Base-by-base conservation (phyloP, 2,797 vertebrate species). In the Schizopygopsis pylzovi region DNA sequence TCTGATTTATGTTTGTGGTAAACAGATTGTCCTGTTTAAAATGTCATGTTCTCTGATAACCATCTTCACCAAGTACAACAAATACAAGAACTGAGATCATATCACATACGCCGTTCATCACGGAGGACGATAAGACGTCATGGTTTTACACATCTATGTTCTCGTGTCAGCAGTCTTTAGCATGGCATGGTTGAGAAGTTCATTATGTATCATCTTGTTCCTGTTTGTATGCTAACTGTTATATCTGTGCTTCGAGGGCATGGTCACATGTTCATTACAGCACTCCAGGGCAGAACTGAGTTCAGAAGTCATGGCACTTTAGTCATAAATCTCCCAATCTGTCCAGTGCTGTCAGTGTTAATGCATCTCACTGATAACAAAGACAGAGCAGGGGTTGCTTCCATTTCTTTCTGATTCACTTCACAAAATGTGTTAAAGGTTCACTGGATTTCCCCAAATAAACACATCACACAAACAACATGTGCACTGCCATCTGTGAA, bases 221-320 rank as follows among this genome's bases (percentile, higher is more conserved):
- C 59, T 79, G 85, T 88, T 86, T 87, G 84, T 83, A 86, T 88
- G 81, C 83, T 88, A 90, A 90, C 86, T 85, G 87, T 85, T 82
- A 20, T 65, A 87, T 85, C 86, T 68, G 65, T 85, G 93, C 93
- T 92, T 92, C 90, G 85, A 89, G 87, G 84, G 88, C 37, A 72
- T 91, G 92, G 89, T 91, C 91, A 91, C 85, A 85, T 90, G 87
- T 90, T 90, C 82, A 89, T 78, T 78, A 88, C 68, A 84, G 81
- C 67, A 77, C 88, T 82, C 65, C 72, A 71, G 89, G 90, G 90
- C 90, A 89, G 88, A 88, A 89, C 83, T 81, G 88, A 87, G 87
- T 91, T 93, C 91, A 89, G 87, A 91, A 91, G 85, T 85, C 91
- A 88, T 82, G 90, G 91, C 91, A 92, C 92, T 89, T 87, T 88